Base-by-base conservation (phyloP, 2,797 vertebrate genomes). In the Saguinus oedipus region DNA sequence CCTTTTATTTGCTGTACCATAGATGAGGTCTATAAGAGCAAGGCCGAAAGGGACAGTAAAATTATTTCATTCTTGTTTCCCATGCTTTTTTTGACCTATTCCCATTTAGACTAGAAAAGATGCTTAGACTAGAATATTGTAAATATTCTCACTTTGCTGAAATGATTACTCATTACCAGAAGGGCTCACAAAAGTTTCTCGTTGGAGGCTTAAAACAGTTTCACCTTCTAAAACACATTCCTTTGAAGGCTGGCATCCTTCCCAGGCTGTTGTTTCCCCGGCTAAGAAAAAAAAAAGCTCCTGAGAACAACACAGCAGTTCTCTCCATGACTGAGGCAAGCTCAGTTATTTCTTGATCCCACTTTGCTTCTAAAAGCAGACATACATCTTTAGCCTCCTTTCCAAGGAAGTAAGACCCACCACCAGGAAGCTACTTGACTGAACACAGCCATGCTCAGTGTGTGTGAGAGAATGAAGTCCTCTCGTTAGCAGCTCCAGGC, bases 361-460 rank as follows among this genome's bases (percentile, higher is more conserved):
- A 50, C 7, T 84, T 70, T 84, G 44, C 70, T 95, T 92, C 93
- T 90, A 85, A 94, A 95, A 92, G 87, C 80, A 85, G 68, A 83
- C 53, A 44, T 44, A 30, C 2, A n/a, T 15, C 44, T 94, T 86
- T 11, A 96, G 90, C 27, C 24, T 48, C 27, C 44, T 86, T 94
- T 93, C 78, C 27, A 64, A 94, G 80, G 79, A 91, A 95, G 68
- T 22, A 64, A 90, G 75, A 33, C 12, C n/a, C 7, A 36, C 27
- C 19, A 72, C 48, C 24, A 89, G 39, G 42, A 87, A 93, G 68
- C 17, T 42, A 68, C 55, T 5, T 46, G 13, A 53, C 10, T 91
- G 72, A 59, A 76, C n/a, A 68, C 5, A 68, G 46, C 68, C 59
- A 57, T 14, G 27, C 30, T 59, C 27, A 39, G 78, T 8, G 27